Conservation (phyloP, 37 sponge, comb jelly and placozoan species). For the Tethya wilhelma region DNA sequence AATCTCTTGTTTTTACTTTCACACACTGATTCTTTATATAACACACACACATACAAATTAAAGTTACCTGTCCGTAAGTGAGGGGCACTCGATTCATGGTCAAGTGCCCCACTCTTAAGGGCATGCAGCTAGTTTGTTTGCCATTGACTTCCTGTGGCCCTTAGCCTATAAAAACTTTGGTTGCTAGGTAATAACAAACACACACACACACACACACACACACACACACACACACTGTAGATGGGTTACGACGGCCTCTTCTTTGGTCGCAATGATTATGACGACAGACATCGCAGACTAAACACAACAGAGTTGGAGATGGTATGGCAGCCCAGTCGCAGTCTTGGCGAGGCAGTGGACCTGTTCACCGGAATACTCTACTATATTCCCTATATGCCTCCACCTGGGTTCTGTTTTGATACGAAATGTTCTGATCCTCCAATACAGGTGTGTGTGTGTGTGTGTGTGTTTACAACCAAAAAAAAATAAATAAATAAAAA, state of each 20-base stretch:
- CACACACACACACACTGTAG: slow-evolving; percentile 39
- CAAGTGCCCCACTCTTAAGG: too few species aligned
- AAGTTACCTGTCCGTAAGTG: too few species aligned
- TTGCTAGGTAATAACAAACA: too few species aligned
- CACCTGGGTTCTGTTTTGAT: slow-evolving; percentile 92
- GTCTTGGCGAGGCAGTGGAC: slow-evolving; percentile 54
- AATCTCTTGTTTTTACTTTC: not conserved
- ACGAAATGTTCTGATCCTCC: slow-evolving; percentile 67
- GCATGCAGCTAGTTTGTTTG: too few species aligned
- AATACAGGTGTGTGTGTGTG: slow-evolving; percentile 67
- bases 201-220: too few species aligned
- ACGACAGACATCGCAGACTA: slow-evolving; percentile 53
- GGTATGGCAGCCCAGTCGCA: slow-evolving; percentile 76
- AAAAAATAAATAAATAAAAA: too few species aligned
- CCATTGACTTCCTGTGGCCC: too few species aligned
- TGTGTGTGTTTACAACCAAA: too few species aligned
- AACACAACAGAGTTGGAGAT: slow-evolving; percentile 66
- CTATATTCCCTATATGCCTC: slow-evolving; percentile 71
- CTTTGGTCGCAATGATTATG: slow-evolving; percentile 93
- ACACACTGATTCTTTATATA: too few species aligned
- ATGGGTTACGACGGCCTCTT: slow-evolving; percentile 91
- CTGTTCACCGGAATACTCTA: slow-evolving; percentile 89
- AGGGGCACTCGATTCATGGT: too few species aligned
- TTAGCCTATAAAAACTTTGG: too few species aligned
- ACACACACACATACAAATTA: too few species aligned